A percentile compares a stretch with the other conserved stretches of the same genome.
Conservation (phyloP, 2,888 invertebrate genomes). For the Synanthedon andrenaeformis region DNA sequence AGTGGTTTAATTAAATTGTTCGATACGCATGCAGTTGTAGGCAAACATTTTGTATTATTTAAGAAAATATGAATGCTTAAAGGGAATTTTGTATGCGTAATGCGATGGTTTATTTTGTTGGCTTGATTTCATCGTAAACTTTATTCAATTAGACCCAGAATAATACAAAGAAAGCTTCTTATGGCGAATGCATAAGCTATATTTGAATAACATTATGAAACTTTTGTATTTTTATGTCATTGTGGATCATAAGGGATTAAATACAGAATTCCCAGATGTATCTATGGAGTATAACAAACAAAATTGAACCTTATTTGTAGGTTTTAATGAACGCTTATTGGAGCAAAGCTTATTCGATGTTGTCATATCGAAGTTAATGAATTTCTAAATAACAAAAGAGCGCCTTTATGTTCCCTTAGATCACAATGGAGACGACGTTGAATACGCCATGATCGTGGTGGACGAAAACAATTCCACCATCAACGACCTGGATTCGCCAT, state of each 20-base stretch:
- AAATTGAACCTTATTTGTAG: background rate
- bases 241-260: too few species aligned
- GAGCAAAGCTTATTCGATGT: slow-evolving; percentile 54
- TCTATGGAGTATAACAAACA: too few species aligned
- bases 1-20: background rate
- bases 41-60: background rate
- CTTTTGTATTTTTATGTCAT: too few species aligned
- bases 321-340: slow-evolving; percentile 29
- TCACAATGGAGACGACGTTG: slow-evolving; percentile 80
- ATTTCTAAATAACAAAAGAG: background rate
- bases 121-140: too few species aligned
- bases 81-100: background rate
- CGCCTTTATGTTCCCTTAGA: slow-evolving; percentile 29
- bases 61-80: background rate
- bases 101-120: too few species aligned
- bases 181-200: too few species aligned
- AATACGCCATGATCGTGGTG: slow-evolving; percentile 90
- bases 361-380: slow-evolving; percentile 15
- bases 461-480: slow-evolving; percentile 89
- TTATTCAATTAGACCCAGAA: too few species aligned
- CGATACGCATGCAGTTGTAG: background rate
- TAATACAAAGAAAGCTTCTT: too few species aligned
- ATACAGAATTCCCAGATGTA: too few species aligned
- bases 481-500: slow-evolving; percentile 85
- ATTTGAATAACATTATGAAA: too few species aligned